Evolutionary conservation across 2,888 invertebrate species (phyloP).

Genomic region (Bellardia bayeri): DNA sequence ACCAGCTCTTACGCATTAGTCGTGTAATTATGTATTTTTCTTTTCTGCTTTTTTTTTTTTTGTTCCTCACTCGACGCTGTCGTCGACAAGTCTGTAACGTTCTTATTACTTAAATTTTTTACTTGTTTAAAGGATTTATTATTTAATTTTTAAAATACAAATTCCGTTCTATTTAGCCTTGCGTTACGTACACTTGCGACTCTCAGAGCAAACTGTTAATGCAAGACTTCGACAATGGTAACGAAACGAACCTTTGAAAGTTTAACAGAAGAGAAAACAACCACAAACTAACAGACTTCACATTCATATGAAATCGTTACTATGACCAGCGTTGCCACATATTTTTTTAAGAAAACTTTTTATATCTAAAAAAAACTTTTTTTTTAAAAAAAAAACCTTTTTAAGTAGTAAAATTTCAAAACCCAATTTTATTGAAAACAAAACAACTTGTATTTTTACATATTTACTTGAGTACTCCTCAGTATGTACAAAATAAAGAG

Average conservation of each 20-base stretch:
- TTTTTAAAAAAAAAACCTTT: too few relatives aligned
- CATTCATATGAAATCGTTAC: slow-evolving; percentile 29
- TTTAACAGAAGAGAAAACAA: slow-evolving; percentile 48
- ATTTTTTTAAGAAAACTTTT: too few relatives aligned
- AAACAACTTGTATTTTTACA: too few relatives aligned
- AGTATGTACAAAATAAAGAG: too few relatives aligned
- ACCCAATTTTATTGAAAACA: too few relatives aligned
- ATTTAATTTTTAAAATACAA: slow-evolving; percentile 4
- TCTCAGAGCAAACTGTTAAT: slow-evolving; percentile 65
- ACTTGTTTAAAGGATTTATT: slow-evolving; percentile 55
- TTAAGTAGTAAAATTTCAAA: too few relatives aligned
- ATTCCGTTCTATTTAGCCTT: slow-evolving; percentile 43
- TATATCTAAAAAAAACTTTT: too few relatives aligned
- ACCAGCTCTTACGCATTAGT: slow-evolving; percentile 68
- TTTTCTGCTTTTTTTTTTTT: slow-evolving; percentile 31
- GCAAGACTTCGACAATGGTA: slow-evolving; percentile 10
- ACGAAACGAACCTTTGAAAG: slow-evolving; percentile 37
- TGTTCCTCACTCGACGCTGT: slow-evolving; percentile 47
- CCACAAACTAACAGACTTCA: slow-evolving; percentile 12
- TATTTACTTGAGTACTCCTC: too few relatives aligned
- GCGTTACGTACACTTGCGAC: slow-evolving; percentile 60
- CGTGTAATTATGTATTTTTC: slow-evolving; percentile 24
- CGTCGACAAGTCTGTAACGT: slow-evolving; percentile 70
- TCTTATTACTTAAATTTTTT: slow-evolving; percentile 62
- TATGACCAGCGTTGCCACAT: too few relatives aligned